Evolutionary conservation across 2,888 invertebrate genomes (phyloP).

Genomic region (Pheosia tremula): DNA sequence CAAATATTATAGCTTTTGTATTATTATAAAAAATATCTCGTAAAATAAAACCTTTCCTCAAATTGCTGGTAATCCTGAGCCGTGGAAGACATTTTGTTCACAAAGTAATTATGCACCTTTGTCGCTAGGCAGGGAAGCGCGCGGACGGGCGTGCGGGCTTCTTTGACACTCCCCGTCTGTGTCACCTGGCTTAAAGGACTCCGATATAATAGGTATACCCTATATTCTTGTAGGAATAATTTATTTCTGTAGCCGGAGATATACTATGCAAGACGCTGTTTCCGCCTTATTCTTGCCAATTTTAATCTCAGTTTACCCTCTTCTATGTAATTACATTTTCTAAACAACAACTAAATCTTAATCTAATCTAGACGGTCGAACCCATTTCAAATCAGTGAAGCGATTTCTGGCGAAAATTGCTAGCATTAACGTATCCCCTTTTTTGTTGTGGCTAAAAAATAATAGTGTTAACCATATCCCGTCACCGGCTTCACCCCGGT

Average conservation of each 20-base stretch:
- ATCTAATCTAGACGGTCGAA: no score
- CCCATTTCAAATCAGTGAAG: not conserved
- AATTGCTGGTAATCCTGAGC: not conserved
- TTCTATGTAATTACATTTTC: no score
- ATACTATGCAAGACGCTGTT: no score
- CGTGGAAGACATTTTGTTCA: constrained; percentile 1
- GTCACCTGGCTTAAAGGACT: not conserved
- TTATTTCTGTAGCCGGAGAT: no score
- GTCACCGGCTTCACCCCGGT: not conserved
- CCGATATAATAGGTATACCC: not conserved
- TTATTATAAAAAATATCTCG: not conserved
- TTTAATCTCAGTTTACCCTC: no score
- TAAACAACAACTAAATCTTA: no score
- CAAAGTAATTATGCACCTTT: constrained; percentile 6
- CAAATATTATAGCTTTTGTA: no score
- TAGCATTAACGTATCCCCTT: not conserved
- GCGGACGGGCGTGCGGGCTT: constrained; percentile 2
- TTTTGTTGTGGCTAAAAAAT: constrained; percentile 1
- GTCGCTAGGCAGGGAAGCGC: not conserved
- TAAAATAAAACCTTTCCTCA: not conserved
- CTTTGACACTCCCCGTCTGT: constrained; percentile 2
- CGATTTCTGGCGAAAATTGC: not conserved
- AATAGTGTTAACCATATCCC: constrained; percentile 10
- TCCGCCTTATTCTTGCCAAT: no score
- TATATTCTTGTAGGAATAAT: not conserved